These are phyloP conservation scores for Ibycter americanus DNA, from an alignment of 2,797 vertebrate genomes.

Conservation along the genomic window DNA sequence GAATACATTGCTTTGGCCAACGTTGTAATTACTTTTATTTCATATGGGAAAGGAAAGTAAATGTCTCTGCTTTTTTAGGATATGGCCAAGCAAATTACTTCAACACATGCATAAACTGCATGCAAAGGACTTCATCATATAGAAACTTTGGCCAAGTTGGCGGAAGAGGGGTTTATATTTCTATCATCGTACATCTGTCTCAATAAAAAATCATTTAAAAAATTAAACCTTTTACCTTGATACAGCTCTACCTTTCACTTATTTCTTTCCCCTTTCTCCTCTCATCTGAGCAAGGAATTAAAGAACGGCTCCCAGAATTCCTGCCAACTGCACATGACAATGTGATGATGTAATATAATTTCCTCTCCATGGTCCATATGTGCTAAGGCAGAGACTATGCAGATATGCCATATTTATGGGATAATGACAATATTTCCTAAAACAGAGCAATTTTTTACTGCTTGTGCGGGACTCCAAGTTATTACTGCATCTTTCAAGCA, in stretches of 20 bases:
- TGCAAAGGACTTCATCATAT: accelerated
- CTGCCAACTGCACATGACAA: slow-evolving; percentile 2
- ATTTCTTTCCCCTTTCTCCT: neutral
- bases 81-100: neutral
- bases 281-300: neutral
- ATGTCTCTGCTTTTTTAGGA: neutral
- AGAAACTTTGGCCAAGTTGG: neutral
- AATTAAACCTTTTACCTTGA: neutral
- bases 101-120: neutral
- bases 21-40: neutral
- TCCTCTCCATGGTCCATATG: neutral
- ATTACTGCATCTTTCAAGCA: neutral
- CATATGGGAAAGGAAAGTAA: neutral
- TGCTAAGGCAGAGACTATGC: slow-evolving; percentile 24
- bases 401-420: neutral
- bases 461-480: neutral
- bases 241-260: neutral
- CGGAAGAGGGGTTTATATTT: neutral
- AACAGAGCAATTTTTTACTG: neutral
- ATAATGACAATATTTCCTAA: slow-evolving; percentile 37
- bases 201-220: neutral
- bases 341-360: slow-evolving; percentile 22
- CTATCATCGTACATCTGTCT: neutral
- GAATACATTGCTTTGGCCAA: neutral
- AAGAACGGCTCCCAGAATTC: neutral